Base-by-base conservation (phyloP, 2,113 vertebrate genomes). In the Antennarius striatus region DNA sequence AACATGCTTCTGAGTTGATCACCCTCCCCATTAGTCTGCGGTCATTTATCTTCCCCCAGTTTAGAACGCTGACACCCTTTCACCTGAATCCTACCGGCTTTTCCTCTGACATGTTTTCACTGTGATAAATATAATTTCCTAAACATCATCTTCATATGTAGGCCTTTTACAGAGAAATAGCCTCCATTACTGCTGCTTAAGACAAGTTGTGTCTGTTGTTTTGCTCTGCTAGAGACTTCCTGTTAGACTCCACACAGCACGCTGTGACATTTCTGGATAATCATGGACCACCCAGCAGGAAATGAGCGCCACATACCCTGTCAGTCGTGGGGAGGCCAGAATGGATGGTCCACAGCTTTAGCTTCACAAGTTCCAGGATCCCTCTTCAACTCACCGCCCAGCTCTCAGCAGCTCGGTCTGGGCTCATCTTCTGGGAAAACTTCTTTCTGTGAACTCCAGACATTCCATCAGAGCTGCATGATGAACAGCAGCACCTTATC, bases 271-370 rank as follows among this genome's bases (percentile, higher is more conserved):
- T 63, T 0, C 60, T 68, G 56, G 75, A 77, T 40, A 43, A 75
- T 45, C 17, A 89, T 85, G 82, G 75, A 88, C 48, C 75, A 83
- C 80, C 36, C 59, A 1, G 16, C 79, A 28, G 45, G 43, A n/a
- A 80, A 80, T 53, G 80, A 85, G 53, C 79, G 28, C 62, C 68
- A 64, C 28, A 15, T 68, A 4, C 7, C 75, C 15, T 71, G 74
- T 67, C 74, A 62, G 1, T 50, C 58, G 0, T 85, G 86, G 88
- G 14, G 11, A 1, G 16, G 13, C 15, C 80, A 80, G 32, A 75
- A 65, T 45, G 79, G 48, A 64, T 89, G 88, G 86, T 54, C 86
- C 3, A 22, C 63, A 11, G 1, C 71, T 46, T 64, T 66, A 12
- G 13, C 68, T 22, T 22, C 22, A 22, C 22, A 22, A 22, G 22